Base-by-base conservation (phyloP, 2,797 vertebrate genomes). In the Holocentrus rufus region DNA sequence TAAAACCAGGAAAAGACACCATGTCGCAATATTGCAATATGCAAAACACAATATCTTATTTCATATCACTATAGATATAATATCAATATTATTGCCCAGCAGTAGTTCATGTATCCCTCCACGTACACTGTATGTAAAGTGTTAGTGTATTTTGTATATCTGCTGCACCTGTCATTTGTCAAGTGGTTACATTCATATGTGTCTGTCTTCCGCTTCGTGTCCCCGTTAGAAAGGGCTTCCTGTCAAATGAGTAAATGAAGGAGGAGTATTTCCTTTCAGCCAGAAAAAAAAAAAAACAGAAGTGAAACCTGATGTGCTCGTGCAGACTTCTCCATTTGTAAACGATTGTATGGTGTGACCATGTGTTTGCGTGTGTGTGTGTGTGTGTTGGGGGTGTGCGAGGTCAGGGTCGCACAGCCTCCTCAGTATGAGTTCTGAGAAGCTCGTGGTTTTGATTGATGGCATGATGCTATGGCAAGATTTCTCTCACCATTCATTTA, bases 201-300 rank as follows among this genome's bases (percentile, higher is more conserved):
- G 18, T 63, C 67, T 36, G 10, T 1, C 34, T 34, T 6, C 44
- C 2, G 64, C 30, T 63, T 74, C 14, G 4, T 56, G 69, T 64
- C 42, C 55, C 8, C 36, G 11, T 57, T 14, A 36, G 31, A 75
- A 59, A 53, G 42, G 34, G 44, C 71, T 74, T 74, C 22, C 23
- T 47, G 55, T 72, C 1, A 39, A 49, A 56, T 70, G 64, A 71
- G 70, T 44, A 62, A 44, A 60, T 65, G 47, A 53, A 23, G 64
- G 31, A 31, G 44, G 65, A 59, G 30, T 20, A 6, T 49, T 57
- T 69, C 1, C 2, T 67, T 81, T 58, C 13, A 52, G 9, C 18
- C 27, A 1, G 14, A 49, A 46, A 67, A 42, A 49, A 46, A 67
- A 42, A 27, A 86, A 90, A 79, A 47, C 50, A 74, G 88, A 92